Evolutionary conservation across 2,888 invertebrate genomes (phyloP), one percentile per base, ranked within the genome.

Genomic region (Peribatodes rhomboidaria): DNA sequence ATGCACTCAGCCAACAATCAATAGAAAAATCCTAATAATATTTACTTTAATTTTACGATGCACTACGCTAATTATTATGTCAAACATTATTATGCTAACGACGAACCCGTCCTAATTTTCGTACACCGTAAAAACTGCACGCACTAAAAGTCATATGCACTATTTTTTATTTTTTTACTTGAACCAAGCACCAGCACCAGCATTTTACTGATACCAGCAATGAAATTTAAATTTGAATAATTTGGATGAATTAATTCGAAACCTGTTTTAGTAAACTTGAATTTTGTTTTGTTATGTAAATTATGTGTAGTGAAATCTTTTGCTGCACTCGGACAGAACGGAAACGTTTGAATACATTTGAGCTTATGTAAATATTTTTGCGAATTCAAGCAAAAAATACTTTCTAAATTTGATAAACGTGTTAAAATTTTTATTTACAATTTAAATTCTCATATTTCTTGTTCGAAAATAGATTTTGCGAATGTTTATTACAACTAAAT

Each of bases 281-380:
- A 20, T 35, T 67, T 55, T 68, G 65, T 67, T 70, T 69, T 67
- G 56, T 65, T 72, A 70, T 70, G 60, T 31, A 44, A 69, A 69
- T 69, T 14, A 42, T 16, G 50, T 60, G 35, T 20, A 52, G 61
- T 70, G 62, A 68, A 71, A 67, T 65, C 56, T 42, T 50, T 18
- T 10, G 13, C 39, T 60, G 50, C 53, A 61, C 31, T 44, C 35
- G 52, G 39, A 47, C 44, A 54, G 31, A 50, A 61, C 56, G 47
- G 37, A 57, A 42, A 60, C 18, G 59, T 67, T 63, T 62, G 60
- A 68, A 68, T 69, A 58, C 58, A 68, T 58, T 65, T 57, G 53
- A 59, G 57, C 31, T 55, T 56, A 59, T 53, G 61, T 55, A 54
- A 27, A 20, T 11, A 37, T 49, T 61, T 63, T 44, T 27, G 53